Evolutionary conservation across 2,888 invertebrate species (phyloP).

Genomic region (Griposia aprilina): DNA sequence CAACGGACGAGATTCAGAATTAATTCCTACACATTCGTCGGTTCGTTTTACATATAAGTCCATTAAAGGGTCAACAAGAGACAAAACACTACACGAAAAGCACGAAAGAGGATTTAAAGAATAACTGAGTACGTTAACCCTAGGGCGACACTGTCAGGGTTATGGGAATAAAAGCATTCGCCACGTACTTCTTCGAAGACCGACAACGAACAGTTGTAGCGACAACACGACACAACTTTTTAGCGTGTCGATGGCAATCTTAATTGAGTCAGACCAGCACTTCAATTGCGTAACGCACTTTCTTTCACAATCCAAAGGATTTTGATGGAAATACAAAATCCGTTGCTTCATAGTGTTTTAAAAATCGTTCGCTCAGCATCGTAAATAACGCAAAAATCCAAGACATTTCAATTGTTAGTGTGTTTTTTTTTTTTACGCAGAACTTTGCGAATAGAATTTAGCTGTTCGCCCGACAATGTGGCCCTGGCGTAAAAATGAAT

Average conservation of each 20-base stretch:
- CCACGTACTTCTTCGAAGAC: not conserved
- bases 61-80: conserved; percentile 48
- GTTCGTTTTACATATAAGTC: conserved; percentile 9
- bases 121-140: conserved; percentile 47
- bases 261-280: too few relatives aligned
- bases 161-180: not conserved
- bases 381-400: too few relatives aligned
- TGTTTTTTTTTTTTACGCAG: too few relatives aligned
- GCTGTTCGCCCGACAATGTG: not conserved
- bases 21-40: conserved; percentile 34
- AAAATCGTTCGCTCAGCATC: too few relatives aligned
- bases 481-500: conserved; percentile 6
- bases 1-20: conserved; percentile 49
- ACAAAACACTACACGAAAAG: conserved; percentile 57
- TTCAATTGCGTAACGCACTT: too few relatives aligned
- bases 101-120: conserved; percentile 56
- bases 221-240: not conserved
- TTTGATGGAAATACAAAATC: too few relatives aligned
- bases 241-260: not conserved
- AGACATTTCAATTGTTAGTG: too few relatives aligned
- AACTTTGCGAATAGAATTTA: too few relatives aligned
- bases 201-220: not conserved
- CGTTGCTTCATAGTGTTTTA: too few relatives aligned
- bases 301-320: too few relatives aligned
- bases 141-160: conserved; percentile 10